Base-by-base conservation (phyloP, 2,797 vertebrate genomes). In the Dallia pectoralis region DNA sequence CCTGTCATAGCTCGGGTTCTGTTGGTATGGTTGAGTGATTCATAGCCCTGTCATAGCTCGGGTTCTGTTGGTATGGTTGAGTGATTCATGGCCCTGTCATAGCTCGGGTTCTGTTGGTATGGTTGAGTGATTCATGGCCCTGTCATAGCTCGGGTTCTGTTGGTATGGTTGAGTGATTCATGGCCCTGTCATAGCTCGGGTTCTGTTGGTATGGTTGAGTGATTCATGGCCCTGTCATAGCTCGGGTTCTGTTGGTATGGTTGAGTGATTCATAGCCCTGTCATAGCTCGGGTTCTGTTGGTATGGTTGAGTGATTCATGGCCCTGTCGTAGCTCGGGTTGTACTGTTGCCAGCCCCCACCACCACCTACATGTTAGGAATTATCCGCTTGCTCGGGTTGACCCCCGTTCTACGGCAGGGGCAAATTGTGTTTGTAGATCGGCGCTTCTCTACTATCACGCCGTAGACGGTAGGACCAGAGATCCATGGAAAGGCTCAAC, bases 131-230 rank as follows among this genome's bases (percentile, higher is more conserved):
- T 67, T 76, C 73, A 73, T 74, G 70, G 79, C 73, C 74, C 30
- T 29, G 79, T 79, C 63, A 62, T 47, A 78, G 69, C 29, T 48
- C n/a, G n/a, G 51, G n/a, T 56, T 56, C 30, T 49, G 74, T 56
- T 81, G n/a, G 71, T 73, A 79, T 86, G 80, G 79, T 85, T 81
- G 87, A 77, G 73, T 72, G 79, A 83, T 67, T 76, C 73, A 73
- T 74, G 70, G 79, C 73, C 74, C 30, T 29, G 79, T 79, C 63
- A 62, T 47, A 78, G 69, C 29, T 48, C n/a, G n/a, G 51, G n/a
- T 56, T 56, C 30, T 49, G 74, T 56, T 81, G n/a, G 71, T 73
- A 79, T 86, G 80, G 79, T 85, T 81, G 87, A 77, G 73, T 72
- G 79, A 83, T 67, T 76, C 73, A 73, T 74, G 70, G 79, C 73